Evolutionary conservation across 2,888 invertebrate genomes (phyloP).

Genomic region (Synanthedon formicaeformis): DNA sequence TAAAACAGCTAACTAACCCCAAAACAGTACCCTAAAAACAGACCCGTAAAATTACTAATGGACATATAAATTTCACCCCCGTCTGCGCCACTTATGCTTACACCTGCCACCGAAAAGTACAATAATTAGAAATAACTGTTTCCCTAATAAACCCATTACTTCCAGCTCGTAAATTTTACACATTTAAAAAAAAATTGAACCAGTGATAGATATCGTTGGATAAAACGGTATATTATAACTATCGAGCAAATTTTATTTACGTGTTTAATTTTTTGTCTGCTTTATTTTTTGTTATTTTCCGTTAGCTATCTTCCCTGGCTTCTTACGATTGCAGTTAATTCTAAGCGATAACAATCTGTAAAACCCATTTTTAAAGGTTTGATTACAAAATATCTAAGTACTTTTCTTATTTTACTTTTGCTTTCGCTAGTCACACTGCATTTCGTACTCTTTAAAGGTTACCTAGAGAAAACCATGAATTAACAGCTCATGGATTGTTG

Average conservation of each 20-base stretch:
- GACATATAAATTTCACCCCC: slow-evolving; percentile 44
- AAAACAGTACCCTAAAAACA: slow-evolving; percentile 20
- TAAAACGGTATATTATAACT: slow-evolving; percentile 5
- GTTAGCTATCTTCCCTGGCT: too few species aligned
- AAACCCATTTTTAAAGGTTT: too few species aligned
- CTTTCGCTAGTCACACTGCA: too few species aligned
- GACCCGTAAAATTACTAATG: slow-evolving; percentile 45
- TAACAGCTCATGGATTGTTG: too few species aligned
- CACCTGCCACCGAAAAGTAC: slow-evolving; percentile 50
- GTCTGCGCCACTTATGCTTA: slow-evolving; percentile 15
- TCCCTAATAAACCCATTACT: slow-evolving; percentile 25
- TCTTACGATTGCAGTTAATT: too few species aligned
- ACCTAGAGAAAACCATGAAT: too few species aligned
- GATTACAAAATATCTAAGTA: too few species aligned
- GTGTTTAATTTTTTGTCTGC: neutral
- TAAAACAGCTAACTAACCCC: slow-evolving; percentile 13
- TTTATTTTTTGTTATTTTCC: too few species aligned
- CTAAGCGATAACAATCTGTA: too few species aligned
- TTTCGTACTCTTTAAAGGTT: too few species aligned
- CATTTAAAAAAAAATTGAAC: neutral
- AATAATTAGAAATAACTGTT: slow-evolving; percentile 41
- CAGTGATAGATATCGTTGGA: neutral
- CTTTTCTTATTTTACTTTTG: too few species aligned
- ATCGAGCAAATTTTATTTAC: slow-evolving; percentile 5
- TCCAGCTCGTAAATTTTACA: slow-evolving; percentile 16